These are phyloP conservation scores for Pseudochirops corinnae DNA, from an alignment of 2,797 vertebrate genomes.

Conservation along the genomic window DNA sequence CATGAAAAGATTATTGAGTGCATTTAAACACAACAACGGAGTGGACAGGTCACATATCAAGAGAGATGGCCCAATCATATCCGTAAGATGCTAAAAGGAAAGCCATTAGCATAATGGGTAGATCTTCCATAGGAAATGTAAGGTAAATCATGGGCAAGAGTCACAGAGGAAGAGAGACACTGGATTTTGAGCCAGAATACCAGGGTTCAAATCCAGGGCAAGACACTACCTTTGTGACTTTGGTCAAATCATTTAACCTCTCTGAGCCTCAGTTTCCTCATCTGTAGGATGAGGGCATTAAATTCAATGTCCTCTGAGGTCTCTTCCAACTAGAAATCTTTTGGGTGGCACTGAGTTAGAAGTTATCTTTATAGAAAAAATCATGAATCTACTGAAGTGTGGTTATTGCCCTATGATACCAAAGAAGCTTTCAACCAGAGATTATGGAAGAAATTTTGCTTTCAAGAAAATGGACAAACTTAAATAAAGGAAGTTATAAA, in stretches of 20 bases:
- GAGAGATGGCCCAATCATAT: not conserved
- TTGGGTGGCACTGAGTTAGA: not conserved
- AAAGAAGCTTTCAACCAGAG: not conserved
- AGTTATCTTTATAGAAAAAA: not conserved
- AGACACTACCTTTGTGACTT: not conserved
- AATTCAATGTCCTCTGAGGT: not conserved
- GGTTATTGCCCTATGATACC: not conserved
- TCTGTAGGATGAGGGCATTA: not conserved
- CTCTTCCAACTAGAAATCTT: not conserved
- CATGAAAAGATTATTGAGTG: not conserved
- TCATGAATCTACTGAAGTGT: not conserved
- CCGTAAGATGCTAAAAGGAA: not conserved
- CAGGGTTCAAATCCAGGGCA: not conserved
- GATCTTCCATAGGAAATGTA: not conserved
- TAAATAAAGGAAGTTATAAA: constrained; percentile 33
- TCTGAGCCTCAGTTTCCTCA: not conserved
- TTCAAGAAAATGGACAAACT: constrained; percentile 22
- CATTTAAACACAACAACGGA: not conserved
- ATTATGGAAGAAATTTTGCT: constrained; percentile 28
- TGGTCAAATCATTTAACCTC: not conserved
- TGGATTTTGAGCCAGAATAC: not conserved
- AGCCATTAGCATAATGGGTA: not conserved
- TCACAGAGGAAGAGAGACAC: not conserved
- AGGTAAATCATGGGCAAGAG: not conserved
- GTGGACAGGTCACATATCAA: not conserved